phyloP scores from a whole-genome alignment of 2,797 vertebrate genomes.

The Morelia viridis region DNA sequence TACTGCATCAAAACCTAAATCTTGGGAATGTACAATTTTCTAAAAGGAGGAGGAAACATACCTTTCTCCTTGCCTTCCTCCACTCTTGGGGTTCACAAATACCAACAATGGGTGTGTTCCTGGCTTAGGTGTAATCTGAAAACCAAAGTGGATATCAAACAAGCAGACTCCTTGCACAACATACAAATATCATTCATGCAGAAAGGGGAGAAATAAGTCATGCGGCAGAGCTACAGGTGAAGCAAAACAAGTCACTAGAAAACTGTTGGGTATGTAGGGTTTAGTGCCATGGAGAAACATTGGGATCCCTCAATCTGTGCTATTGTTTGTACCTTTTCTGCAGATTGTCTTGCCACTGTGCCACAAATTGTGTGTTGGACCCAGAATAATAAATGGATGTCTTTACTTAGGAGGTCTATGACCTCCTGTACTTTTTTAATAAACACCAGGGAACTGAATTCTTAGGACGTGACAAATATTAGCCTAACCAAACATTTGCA shows the following conservation, averaged over 20 bases:
- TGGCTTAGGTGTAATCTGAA: conserved; percentile 86
- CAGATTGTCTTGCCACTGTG: neutral
- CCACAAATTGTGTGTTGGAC: neutral
- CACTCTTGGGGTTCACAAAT: conserved; percentile 93
- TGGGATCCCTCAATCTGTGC: neutral
- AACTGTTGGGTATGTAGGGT: neutral
- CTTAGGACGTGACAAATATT: neutral
- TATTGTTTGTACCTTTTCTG: neutral
- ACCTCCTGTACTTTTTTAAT: neutral
- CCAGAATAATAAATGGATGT: neutral
- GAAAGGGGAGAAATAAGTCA: conserved; percentile 8
- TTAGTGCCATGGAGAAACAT: neutral
- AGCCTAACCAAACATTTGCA: neutral
- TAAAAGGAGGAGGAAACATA: conserved; percentile 61
- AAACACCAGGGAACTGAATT: neutral
- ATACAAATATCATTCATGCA: conserved; percentile 14
- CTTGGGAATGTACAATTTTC: neutral
- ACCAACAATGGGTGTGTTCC: conserved; percentile 91
- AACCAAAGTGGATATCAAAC: conserved; percentile 54
- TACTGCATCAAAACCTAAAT: neutral
- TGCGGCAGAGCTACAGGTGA: neutral
- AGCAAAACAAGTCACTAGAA: neutral
- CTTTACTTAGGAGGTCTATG: neutral
- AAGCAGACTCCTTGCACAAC: conserved; percentile 16
- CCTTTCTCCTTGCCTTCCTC: conserved; percentile 93